Conservation (phyloP, 53 echinoderm and acorn worm species). For the Paracentrotus lividus region DNA sequence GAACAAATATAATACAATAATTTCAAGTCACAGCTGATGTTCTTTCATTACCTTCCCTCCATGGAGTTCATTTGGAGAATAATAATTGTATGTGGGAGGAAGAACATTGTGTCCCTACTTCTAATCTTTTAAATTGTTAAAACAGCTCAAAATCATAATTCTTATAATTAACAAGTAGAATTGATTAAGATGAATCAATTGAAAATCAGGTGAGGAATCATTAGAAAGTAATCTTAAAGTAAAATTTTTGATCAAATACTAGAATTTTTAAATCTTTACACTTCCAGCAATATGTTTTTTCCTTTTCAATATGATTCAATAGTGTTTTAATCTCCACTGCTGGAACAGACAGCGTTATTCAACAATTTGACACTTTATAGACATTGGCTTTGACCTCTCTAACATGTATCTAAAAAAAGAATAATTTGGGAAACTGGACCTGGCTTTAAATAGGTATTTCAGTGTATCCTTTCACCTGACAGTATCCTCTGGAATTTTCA, state of each 20-base stretch:
- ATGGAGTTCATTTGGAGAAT: not conserved
- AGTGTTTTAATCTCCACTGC: not conserved
- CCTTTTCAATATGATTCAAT: not conserved
- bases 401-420: not conserved
- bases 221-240: too few species aligned
- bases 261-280: not conserved
- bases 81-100: too few species aligned
- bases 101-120: too few species aligned
- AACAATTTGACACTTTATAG: not conserved
- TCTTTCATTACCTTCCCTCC: conserved; percentile 13
- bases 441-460: not conserved
- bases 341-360: not conserved
- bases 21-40: not conserved
- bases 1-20: not conserved
- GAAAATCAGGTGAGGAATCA: too few species aligned
- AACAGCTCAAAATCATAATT: too few species aligned
- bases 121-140: too few species aligned
- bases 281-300: not conserved
- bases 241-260: not conserved
- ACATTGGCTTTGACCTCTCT: not conserved
- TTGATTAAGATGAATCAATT: too few species aligned
- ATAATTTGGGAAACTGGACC: not conserved
- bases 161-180: too few species aligned
- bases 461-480: not conserved
- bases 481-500: not conserved